Conservation (phyloP, 2,113 vertebrate species). For the Abramis brama region DNA sequence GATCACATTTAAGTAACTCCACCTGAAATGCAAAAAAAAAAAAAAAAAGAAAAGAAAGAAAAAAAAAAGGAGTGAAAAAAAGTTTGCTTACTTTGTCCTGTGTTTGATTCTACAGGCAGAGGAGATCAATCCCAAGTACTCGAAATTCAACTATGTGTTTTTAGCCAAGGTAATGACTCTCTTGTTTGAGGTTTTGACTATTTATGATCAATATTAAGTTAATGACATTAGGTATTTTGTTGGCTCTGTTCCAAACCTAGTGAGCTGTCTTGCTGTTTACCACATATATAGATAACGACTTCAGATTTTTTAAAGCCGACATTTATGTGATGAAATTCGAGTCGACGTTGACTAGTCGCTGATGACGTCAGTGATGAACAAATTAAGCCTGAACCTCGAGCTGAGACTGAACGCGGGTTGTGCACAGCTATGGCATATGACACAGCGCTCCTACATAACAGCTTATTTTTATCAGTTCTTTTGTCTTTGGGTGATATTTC, state of each 20-base stretch:
- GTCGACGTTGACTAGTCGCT: no score
- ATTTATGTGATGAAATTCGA: no score
- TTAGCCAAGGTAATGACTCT: slow-evolving; percentile 87
- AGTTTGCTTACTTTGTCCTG: not conserved
- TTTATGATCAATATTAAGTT: not conserved
- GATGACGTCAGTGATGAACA: no score
- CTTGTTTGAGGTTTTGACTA: not conserved
- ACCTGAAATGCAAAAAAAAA: slow-evolving; percentile 12
- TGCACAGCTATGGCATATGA: no score
- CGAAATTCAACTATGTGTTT: slow-evolving; percentile 90
- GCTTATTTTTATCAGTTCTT: no score
- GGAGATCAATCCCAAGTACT: slow-evolving; percentile 88
- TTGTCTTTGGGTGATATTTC: no score
- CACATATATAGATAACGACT: not conserved
- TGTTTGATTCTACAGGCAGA: slow-evolving; percentile 80
- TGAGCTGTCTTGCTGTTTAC: not conserved
- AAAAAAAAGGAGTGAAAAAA: no score
- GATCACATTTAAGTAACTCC: slow-evolving; percentile 1
- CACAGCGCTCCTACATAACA: no score
- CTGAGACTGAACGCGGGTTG: no score
- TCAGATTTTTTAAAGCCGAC: no score
- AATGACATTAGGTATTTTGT: not conserved
- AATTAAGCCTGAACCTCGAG: no score
- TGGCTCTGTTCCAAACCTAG: not conserved
- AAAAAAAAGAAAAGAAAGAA: not conserved